phyloP scores from a whole-genome alignment of 2,888 invertebrate genomes.

The Hipparchia sbordonii region DNA sequence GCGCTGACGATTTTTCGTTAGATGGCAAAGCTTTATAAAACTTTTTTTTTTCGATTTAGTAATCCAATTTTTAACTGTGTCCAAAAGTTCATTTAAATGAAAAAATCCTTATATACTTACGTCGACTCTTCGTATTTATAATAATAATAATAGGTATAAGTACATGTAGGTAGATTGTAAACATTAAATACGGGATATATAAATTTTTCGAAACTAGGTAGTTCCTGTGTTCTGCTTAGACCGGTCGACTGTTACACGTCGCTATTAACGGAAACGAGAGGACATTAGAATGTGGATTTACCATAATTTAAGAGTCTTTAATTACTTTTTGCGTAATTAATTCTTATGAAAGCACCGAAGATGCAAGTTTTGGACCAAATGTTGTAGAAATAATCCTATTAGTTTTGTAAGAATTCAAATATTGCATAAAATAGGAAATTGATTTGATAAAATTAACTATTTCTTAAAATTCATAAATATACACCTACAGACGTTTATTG shows the following conservation, averaged over 20 bases:
- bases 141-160: too few species aligned
- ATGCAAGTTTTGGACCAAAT: conserved; percentile 20
- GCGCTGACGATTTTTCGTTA: too few species aligned
- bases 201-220: background rate
- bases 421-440: conserved; percentile 10
- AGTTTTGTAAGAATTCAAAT: conserved; percentile 5
- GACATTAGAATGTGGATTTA: conserved; percentile 20
- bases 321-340: conserved; percentile 25
- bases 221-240: conserved; percentile 4
- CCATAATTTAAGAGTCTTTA: conserved; percentile 8
- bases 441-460: background rate
- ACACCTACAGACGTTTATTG: too few species aligned
- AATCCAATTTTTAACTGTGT: too few species aligned
- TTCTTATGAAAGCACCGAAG: conserved; percentile 2
- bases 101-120: too few species aligned
- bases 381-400: conserved; percentile 13
- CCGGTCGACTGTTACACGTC: conserved; percentile 4
- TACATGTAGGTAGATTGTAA: too few species aligned
- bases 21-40: too few species aligned
- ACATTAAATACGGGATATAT: background rate
- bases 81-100: too few species aligned
- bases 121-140: too few species aligned
- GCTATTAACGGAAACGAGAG: conserved; percentile 27
- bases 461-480: too few species aligned
- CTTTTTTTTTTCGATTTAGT: too few species aligned